Percentiles rank a stretch among this genome's conserved stretches.
phyloP scores from a whole-genome alignment of 2,797 vertebrate genomes.

The Diplodus puntazzo region DNA sequence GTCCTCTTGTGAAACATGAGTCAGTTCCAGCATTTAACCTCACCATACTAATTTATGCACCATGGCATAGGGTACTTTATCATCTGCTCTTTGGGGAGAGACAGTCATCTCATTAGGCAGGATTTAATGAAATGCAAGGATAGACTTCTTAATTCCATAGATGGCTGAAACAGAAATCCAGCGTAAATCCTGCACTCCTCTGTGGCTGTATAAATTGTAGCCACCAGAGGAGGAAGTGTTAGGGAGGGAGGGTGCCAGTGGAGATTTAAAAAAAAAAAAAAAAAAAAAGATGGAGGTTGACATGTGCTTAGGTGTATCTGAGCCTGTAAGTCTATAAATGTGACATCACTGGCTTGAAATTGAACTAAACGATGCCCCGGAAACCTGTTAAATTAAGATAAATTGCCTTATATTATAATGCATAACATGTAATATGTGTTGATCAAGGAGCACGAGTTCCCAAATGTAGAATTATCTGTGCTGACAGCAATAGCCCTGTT shows the following conservation, averaged over 20 bases:
- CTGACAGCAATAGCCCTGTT: conserved; percentile 64
- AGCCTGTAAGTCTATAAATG: conserved; percentile 17
- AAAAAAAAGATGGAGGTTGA: conserved; percentile 26
- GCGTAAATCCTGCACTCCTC: conserved; percentile 92
- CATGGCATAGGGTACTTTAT: conserved; percentile 95
- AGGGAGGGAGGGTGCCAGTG: conserved; percentile 26
- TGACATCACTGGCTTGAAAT: neutral
- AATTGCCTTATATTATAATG: conserved; percentile 14
- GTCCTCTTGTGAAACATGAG: conserved; percentile 99
- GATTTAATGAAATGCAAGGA: conserved; percentile 99
- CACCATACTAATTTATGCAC: conserved; percentile 98
- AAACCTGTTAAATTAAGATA: conserved; percentile 22
- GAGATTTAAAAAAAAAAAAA: conserved; percentile 11
- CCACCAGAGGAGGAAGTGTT: conserved; percentile 50
- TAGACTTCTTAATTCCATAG: conserved; percentile 98
- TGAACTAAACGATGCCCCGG: neutral
- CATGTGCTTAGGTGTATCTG: neutral
- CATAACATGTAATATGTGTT: conserved; percentile 16
- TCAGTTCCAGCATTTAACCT: conserved; percentile 99
- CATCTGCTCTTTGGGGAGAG: conserved; percentile 98
- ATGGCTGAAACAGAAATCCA: conserved; percentile 96
- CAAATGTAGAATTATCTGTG: conserved; percentile 48
- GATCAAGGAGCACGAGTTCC: conserved; percentile 19
- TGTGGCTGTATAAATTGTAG: conserved; percentile 65
- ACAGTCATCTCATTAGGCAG: conserved; percentile 99